Percentiles rank a stretch among this genome's conserved stretches.
Evolutionary conservation across 2,797 vertebrate species (phyloP).

Genomic region (Hybognathus amarus): DNA sequence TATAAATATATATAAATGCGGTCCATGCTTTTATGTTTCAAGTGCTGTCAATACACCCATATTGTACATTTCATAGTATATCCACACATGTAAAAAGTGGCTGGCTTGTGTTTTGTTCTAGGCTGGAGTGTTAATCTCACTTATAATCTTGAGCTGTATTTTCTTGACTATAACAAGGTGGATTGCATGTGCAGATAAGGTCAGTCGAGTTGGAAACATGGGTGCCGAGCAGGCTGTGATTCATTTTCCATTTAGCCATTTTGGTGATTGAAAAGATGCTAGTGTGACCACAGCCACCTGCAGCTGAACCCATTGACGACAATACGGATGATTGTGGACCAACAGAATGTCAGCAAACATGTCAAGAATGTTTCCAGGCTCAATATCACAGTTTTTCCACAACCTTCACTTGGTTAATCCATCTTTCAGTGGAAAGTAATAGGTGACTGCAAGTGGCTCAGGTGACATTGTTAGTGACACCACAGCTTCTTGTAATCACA

Average conservation of each 20-base stretch:
- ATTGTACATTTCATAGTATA: background rate
- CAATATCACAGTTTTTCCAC: background rate
- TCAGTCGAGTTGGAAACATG: slow-evolving; percentile 14
- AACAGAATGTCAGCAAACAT: background rate
- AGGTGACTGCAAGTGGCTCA: background rate
- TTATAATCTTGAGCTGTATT: slow-evolving; percentile 17
- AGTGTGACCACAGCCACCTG: background rate
- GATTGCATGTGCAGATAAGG: slow-evolving; percentile 21
- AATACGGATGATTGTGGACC: slow-evolving; percentile 9
- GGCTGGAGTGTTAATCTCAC: slow-evolving; percentile 2
- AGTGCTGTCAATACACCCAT: background rate
- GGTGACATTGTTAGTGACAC: background rate
- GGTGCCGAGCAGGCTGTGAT: slow-evolving; percentile 28
- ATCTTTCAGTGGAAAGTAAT: background rate
- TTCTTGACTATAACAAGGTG: slow-evolving; percentile 16
- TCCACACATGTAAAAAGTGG: background rate
- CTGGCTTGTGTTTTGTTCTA: slow-evolving; percentile 7
- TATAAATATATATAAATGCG: no score
- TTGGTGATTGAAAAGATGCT: slow-evolving; percentile 19
- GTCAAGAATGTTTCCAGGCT: slow-evolving; percentile 30
- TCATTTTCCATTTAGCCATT: slow-evolving; percentile 23
- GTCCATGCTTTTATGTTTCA: background rate
- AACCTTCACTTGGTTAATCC: background rate
- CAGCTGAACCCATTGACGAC: slow-evolving; percentile 14
- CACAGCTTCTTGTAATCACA: background rate